Evolutionary conservation across 2,797 vertebrate genomes (phyloP), one percentile per base, ranked within the genome.

Genomic region (Leptodon cayanensis): DNA sequence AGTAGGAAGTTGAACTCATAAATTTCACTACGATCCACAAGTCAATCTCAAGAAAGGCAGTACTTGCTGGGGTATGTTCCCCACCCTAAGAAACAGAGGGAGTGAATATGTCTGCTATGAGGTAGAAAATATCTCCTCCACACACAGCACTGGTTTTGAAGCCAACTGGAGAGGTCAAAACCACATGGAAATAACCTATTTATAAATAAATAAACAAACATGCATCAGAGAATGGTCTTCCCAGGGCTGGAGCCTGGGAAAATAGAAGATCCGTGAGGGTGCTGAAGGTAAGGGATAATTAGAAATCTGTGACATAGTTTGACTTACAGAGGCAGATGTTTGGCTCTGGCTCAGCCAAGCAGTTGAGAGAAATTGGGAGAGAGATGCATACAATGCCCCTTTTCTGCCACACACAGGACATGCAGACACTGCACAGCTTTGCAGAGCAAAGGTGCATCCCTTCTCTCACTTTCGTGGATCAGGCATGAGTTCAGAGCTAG

Each of bases 171-270:
- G 52, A 81, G 67, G 74, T 70, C 93, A 93, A 77, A 89, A 82
- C 40, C 78, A 70, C 33, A 10, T 62, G 65, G 79, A 93, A 96
- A 71, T 37, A 40, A 85, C 52, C 49, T 67, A 31, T 28, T 93
- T 85, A 78, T 63, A 92, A 92, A 87, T 42, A 81, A 94, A 76
- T 4, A 78, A 89, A 78, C 4, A 93, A 81, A 87, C 24, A 87
- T 0, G 4, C 71, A 74, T 25, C 67, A 92, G 25, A 89, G 26
- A 90, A 76, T 66, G 65, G 35, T 61, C 77, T 92, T 91, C 93
- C 67, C 77, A 81, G 71, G 59, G 44, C 67, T 76, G 31, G 59
- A 89, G 67, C 63, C 67, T 81, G 71, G 79, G 87, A 80, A 92
- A 89, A 80, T 0, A 89, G 52, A 83, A 61, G 18, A 73, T 88